These are phyloP conservation scores for Nannoperca obscura DNA, from an alignment of 2,797 vertebrate genomes.

Conservation along the genomic window DNA sequence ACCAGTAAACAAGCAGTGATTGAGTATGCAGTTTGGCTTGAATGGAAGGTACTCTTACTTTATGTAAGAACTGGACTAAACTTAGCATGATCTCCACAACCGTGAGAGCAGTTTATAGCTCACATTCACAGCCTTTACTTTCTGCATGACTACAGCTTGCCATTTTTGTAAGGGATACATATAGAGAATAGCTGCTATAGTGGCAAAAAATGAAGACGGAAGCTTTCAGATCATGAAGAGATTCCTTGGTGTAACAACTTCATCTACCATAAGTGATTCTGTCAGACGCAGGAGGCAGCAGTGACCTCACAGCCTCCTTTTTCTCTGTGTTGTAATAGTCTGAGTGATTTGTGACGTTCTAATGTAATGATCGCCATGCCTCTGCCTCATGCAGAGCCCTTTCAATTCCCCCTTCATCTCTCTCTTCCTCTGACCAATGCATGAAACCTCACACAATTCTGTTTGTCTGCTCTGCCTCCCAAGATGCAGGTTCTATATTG, in stretches of 20 bases:
- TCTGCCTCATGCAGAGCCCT: slow-evolving; percentile 45
- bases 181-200: slow-evolving; percentile 12
- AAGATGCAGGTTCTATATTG: slow-evolving; percentile 2
- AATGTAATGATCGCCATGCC: slow-evolving; percentile 50
- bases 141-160: slow-evolving; percentile 44
- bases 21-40: slow-evolving; percentile 4
- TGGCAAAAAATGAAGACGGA: slow-evolving; percentile 43
- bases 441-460: slow-evolving; percentile 10
- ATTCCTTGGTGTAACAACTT: slow-evolving; percentile 34
- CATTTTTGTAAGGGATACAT: slow-evolving; percentile 29
- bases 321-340: slow-evolving; percentile 51
- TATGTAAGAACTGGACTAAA: neutral
- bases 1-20: neutral
- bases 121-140: slow-evolving; percentile 21
- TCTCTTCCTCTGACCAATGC: slow-evolving; percentile 14
- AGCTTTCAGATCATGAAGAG: slow-evolving; percentile 39
- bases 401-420: slow-evolving; percentile 29
- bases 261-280: slow-evolving; percentile 49
- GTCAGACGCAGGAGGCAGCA: slow-evolving; percentile 43
- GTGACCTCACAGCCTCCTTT: slow-evolving; percentile 41
- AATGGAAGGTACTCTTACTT: neutral
- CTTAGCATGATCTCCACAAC: slow-evolving; percentile 11
- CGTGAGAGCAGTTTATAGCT: slow-evolving; percentile 30
- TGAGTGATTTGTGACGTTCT: slow-evolving; percentile 62
- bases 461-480: neutral